A percentile compares a stretch with the other conserved stretches of the same genome.
Conservation (phyloP, 2,113 vertebrate genomes). For the Channa argus region DNA sequence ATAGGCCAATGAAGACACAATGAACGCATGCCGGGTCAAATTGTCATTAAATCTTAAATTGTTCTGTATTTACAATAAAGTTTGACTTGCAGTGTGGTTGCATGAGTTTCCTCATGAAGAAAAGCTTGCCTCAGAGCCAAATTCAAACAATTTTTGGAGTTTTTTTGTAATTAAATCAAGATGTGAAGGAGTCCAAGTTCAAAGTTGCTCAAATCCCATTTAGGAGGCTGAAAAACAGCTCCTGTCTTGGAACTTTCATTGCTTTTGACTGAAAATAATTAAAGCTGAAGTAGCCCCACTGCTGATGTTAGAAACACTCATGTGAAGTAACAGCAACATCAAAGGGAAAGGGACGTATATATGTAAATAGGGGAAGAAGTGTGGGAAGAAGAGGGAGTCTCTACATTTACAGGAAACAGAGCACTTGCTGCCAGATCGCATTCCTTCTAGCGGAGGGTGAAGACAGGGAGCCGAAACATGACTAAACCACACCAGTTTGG, state of each 20-base stretch:
- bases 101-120: neutral
- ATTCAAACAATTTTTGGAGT: neutral
- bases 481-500: slow-evolving; percentile 91
- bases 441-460: slow-evolving; percentile 93
- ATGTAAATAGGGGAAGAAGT: slow-evolving; percentile 84
- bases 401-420: slow-evolving; percentile 83
- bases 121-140: neutral
- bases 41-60: neutral
- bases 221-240: slow-evolving; percentile 25
- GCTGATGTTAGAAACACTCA: slow-evolving; percentile 82
- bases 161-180: neutral
- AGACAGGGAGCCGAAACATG: slow-evolving; percentile 89
- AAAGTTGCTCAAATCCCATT: slow-evolving; percentile 37
- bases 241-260: slow-evolving; percentile 19
- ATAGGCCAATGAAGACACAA: slow-evolving; percentile 7
- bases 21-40: slow-evolving; percentile 20
- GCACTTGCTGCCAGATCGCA: slow-evolving; percentile 92
- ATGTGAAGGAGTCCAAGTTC: slow-evolving; percentile 23
- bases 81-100: slow-evolving; percentile 1
- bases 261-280: slow-evolving; percentile 34
- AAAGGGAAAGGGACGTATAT: slow-evolving; percentile 84
- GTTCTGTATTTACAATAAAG: slow-evolving; percentile 10
- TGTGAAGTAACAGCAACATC: slow-evolving; percentile 96
- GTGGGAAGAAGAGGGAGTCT: slow-evolving; percentile 72
- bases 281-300: slow-evolving; percentile 32